Conservation (phyloP, 1,140 invertebrate genomes). For the Dreissena rostriformis region DNA sequence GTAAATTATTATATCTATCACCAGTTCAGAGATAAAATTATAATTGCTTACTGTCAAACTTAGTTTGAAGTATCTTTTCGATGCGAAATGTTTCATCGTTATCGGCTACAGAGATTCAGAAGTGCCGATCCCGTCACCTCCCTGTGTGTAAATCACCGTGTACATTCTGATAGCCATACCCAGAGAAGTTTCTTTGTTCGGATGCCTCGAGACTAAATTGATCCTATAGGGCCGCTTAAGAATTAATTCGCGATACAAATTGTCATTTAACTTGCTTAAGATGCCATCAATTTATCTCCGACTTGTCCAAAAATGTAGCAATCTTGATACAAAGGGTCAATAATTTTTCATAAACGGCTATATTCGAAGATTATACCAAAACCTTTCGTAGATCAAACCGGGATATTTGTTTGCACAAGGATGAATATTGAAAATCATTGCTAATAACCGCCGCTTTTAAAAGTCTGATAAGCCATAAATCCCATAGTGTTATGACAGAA, state of each 20-base stretch:
- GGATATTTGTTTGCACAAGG: neutral
- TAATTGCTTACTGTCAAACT: too few species aligned
- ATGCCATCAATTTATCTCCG: slow-evolving; percentile 1
- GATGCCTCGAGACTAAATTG: too few species aligned
- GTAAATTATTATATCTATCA: too few species aligned
- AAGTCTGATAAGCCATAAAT: neutral
- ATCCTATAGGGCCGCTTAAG: neutral
- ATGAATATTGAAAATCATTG: slow-evolving; percentile 8
- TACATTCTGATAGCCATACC: too few species aligned
- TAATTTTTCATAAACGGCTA: slow-evolving; percentile 9
- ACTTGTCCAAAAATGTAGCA: neutral
- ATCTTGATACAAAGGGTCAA: slow-evolving; percentile 1
- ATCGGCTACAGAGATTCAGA: too few species aligned
- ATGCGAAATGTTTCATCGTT: too few species aligned
- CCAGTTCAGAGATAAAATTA: too few species aligned
- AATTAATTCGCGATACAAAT: slow-evolving; percentile 4
- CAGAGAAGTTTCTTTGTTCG: too few species aligned
- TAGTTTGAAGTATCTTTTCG: too few species aligned
- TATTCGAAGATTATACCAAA: neutral
- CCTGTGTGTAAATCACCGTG: too few species aligned
- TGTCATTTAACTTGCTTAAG: slow-evolving; percentile 8
- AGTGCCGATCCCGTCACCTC: too few species aligned
- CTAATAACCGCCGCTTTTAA: slow-evolving; percentile 12
- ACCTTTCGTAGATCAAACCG: slow-evolving; percentile 3
- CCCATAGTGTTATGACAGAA: too few species aligned